Percentiles rank a stretch among this genome's conserved stretches.
phyloP scores from a whole-genome alignment of 1,140 invertebrate species.

The Drosophila pachea region DNA sequence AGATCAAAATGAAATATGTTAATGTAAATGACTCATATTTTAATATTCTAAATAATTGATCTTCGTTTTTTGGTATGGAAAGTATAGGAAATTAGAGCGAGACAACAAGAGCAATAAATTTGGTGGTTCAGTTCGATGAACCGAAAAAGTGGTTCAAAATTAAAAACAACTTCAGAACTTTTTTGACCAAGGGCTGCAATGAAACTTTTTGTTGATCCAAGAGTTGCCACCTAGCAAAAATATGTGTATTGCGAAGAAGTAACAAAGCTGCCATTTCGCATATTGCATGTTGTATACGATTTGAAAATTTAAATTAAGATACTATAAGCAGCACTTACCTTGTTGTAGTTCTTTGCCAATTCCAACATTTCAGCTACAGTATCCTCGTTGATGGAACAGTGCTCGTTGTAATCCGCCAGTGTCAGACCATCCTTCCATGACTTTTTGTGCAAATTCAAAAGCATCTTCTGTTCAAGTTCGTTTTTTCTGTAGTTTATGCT shows the following conservation, averaged over 20 bases:
- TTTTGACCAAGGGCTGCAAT: slow-evolving; percentile 7
- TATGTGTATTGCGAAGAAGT: background rate
- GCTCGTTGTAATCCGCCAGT: slow-evolving; percentile 95
- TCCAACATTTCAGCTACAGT: slow-evolving; percentile 98
- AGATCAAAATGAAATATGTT: no score
- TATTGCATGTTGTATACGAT: background rate
- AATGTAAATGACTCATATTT: background rate
- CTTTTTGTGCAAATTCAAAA: slow-evolving; percentile 99
- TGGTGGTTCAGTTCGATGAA: background rate
- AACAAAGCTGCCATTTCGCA: background rate
- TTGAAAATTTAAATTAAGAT: background rate
- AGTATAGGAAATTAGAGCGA: background rate
- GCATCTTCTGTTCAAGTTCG: slow-evolving; percentile 99
- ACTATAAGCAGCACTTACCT: slow-evolving; percentile 81
- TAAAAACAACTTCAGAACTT: slow-evolving; percentile 7
- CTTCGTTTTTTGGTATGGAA: background rate
- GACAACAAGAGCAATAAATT: background rate
- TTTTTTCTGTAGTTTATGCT: slow-evolving; percentile 99
- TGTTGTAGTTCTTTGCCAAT: slow-evolving; percentile 98
- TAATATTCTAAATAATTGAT: background rate
- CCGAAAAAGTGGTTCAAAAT: slow-evolving; percentile 8
- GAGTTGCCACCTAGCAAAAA: slow-evolving; percentile 16
- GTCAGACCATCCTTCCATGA: slow-evolving; percentile 99
- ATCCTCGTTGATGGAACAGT: slow-evolving; percentile 94
- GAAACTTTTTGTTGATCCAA: background rate